These are phyloP conservation scores for Sphaerophoria rueppellii DNA, from an alignment of 2,888 invertebrate genomes.

Conservation along the genomic window DNA sequence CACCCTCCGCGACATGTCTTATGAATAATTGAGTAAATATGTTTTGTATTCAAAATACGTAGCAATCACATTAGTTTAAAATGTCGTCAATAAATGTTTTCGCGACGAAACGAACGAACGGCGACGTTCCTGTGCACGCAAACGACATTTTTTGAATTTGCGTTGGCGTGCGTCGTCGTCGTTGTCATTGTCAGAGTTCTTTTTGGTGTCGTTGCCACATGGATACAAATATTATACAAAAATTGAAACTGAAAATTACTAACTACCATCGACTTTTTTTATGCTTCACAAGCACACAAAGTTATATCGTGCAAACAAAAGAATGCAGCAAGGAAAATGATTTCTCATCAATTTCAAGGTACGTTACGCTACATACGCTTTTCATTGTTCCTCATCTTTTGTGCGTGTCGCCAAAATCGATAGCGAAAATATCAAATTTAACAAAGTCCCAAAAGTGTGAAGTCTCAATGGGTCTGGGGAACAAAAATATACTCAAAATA, in stretches of 20 bases:
- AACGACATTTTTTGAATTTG: constrained; percentile 4
- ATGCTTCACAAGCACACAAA: not conserved
- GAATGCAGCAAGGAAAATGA: not conserved
- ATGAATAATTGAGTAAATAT: constrained; percentile 67
- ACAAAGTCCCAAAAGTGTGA: not conserved
- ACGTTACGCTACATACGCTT: not conserved
- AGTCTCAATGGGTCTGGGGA: constrained; percentile 9
- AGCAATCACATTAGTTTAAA: constrained; percentile 62
- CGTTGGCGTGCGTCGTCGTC: too few relatives aligned
- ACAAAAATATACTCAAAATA: not conserved
- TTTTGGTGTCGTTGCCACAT: not conserved
- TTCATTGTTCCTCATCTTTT: not conserved
- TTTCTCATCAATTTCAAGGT: not conserved
- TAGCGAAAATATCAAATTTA: not conserved
- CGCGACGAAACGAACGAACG: not conserved
- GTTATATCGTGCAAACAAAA: not conserved
- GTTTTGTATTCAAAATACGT: constrained; percentile 70
- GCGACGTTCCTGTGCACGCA: constrained; percentile 36
- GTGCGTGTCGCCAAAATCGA: not conserved
- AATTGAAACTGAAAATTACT: constrained; percentile 50
- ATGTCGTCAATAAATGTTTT: constrained; percentile 62
- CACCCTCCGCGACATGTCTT: constrained; percentile 2
- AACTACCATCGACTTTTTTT: constrained; percentile 5
- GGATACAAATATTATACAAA: not conserved
- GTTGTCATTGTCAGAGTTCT: not conserved